Percentiles rank a stretch among this genome's conserved stretches.
These are phyloP conservation scores for Threskiornis aethiopicus DNA, from an alignment of 2,797 vertebrate species.

Conservation along the genomic window DNA sequence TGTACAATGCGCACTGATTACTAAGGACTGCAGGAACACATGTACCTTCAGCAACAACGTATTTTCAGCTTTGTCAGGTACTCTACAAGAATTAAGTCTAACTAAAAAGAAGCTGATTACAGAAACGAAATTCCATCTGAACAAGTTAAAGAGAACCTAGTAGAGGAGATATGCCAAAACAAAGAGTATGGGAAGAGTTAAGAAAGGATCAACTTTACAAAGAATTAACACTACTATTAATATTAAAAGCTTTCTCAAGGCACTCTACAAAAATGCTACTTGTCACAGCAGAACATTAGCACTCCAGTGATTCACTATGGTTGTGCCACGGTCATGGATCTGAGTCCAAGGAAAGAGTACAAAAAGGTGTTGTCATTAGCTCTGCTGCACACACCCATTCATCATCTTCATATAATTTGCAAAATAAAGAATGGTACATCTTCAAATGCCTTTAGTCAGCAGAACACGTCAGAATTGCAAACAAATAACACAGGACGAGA, in stretches of 20 bases:
- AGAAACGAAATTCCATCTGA: background rate
- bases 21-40: background rate
- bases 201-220: background rate
- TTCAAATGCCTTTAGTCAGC: background rate
- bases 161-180: background rate
- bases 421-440: background rate
- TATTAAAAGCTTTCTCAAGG: background rate
- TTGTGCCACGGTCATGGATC: conserved; percentile 38
- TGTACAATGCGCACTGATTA: background rate
- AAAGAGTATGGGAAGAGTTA: background rate
- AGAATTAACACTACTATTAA: background rate
- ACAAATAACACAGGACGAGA: background rate
- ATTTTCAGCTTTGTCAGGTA: background rate
- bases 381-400: background rate
- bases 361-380: background rate
- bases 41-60: background rate
- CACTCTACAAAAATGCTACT: background rate
- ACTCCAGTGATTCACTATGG: conserved; percentile 41
- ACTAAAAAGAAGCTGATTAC: background rate
- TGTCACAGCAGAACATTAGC: conserved; percentile 37
- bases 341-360: background rate
- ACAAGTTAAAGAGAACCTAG: background rate
- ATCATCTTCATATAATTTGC: background rate
- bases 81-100: background rate
- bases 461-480: background rate